Evolutionary conservation across 2,888 invertebrate species (phyloP).

Genomic region (Drosophila seclusa): DNA sequence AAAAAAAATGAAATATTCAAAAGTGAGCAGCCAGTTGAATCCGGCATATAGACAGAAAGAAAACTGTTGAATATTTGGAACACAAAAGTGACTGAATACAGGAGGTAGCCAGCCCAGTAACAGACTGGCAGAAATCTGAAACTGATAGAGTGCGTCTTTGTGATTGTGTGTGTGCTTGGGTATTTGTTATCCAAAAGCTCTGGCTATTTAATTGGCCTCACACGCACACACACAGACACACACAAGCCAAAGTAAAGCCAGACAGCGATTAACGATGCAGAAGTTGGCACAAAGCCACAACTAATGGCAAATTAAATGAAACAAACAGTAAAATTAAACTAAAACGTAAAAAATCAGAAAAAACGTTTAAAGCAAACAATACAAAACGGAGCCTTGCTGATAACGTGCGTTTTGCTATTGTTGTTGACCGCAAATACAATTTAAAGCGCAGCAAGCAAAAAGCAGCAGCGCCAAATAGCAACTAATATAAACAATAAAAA

Average conservation of each 20-base stretch:
- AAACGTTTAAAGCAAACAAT: conserved; percentile 28
- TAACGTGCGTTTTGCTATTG: conserved; percentile 18
- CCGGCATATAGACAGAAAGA: conserved; percentile 20
- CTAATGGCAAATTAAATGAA: conserved; percentile 76
- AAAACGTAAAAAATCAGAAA: conserved; percentile 38
- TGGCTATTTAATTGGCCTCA: conserved; percentile 39
- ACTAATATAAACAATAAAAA: conserved; percentile 62
- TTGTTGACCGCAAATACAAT: conserved; percentile 79
- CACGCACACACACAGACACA: neutral
- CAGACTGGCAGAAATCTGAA: conserved; percentile 51
- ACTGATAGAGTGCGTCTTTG: conserved; percentile 20
- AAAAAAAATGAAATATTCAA: conserved; percentile 28
- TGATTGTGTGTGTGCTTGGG: conserved; percentile 6
- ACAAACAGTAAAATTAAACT: conserved; percentile 36
- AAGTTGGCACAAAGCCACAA: conserved; percentile 44
- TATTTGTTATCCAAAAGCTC: conserved; percentile 54
- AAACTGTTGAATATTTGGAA: conserved; percentile 74
- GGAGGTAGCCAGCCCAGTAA: conserved; percentile 7
- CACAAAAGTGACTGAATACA: conserved; percentile 56
- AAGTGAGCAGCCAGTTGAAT: conserved; percentile 52
- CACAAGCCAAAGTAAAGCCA: neutral
- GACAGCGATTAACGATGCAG: neutral
- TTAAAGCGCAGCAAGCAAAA: conserved; percentile 74
- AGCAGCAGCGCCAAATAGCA: conserved; percentile 43
- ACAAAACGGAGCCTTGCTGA: conserved; percentile 23